Base-by-base conservation (phyloP, 2,888 invertebrate genomes). In the Phasia obesa region DNA sequence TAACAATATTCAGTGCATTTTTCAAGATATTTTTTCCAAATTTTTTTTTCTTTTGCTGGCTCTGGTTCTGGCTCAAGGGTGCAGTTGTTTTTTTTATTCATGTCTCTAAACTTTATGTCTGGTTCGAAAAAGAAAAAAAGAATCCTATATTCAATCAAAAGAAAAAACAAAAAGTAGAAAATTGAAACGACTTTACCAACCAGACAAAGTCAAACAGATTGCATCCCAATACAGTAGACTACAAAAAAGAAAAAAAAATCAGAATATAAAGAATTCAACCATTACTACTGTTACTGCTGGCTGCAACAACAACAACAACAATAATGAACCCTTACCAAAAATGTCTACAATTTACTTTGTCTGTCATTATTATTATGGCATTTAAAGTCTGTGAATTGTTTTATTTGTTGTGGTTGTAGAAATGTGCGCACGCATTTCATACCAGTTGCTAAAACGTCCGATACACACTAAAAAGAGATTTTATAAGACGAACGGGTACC, bases 171-270 rank as follows among this genome's bases (percentile, higher is more conserved):
- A 73, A 53, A 67, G 27, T 15, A 49, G 55, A 79, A 71, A 71
- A 60, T 75, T 53, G 49, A 78, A 70, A 76, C 76, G 81, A 81
- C 70, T 81, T 75, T 75, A 47, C 19, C 65, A 71, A 60, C 79
- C 83, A 83, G 83, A 83, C 83, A 83, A 83, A 83, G 79, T 83
- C 83, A 83, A 79, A 83, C 71, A 70, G 71, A 83, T 79, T 83
- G 79, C 83, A 83, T 75, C 83, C 82, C 75, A 47, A 53, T 60
- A 25, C 38, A 17, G 44, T 23, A 62, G 35, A 65, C 55, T 57
- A 23, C 2, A 35, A 2, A 47, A 21, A 15, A 11, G 5, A 21
- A 49, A 44, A 44, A 23, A 67, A 0, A 11, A 31, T 4, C 4
- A 23, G 21, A 13, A 25, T 4, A 13, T 67, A 69, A 69, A 44